Conservation (phyloP, 2,113 vertebrate species). For the Myiozetetes cayanensis region DNA sequence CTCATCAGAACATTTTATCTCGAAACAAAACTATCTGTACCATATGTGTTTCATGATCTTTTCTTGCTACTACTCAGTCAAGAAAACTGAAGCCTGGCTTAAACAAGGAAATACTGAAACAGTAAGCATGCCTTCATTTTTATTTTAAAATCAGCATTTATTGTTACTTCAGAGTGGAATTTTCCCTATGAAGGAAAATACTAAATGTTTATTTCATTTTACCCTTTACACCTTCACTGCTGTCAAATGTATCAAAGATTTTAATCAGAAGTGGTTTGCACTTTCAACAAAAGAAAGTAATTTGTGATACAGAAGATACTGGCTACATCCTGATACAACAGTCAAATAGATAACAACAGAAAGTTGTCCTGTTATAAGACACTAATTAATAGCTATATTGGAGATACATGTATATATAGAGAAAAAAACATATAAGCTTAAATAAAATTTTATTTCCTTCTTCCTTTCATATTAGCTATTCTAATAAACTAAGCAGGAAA, state of each 20-base stretch:
- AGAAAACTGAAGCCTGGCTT: neutral
- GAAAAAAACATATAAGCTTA: neutral
- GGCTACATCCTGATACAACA: neutral
- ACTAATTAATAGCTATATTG: neutral
- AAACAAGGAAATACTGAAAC: neutral
- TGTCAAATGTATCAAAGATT: neutral
- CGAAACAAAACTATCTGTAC: neutral
- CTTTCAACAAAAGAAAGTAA: neutral
- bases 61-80: neutral
- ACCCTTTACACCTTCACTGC: neutral
- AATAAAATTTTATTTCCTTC: neutral
- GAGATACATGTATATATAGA: neutral
- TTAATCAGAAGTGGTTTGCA: neutral
- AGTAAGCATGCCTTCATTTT: neutral
- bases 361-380: neutral
- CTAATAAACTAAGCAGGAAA: neutral
- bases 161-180: neutral
- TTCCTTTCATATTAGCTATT: neutral
- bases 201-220: neutral
- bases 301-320: neutral
- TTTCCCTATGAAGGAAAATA: neutral
- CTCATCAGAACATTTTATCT: neutral
- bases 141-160: neutral
- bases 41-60: neutral
- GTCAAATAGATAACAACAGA: neutral